phyloP scores from a whole-genome alignment of 2,113 vertebrate genomes.

The Lycocorax pyrrhopterus region DNA sequence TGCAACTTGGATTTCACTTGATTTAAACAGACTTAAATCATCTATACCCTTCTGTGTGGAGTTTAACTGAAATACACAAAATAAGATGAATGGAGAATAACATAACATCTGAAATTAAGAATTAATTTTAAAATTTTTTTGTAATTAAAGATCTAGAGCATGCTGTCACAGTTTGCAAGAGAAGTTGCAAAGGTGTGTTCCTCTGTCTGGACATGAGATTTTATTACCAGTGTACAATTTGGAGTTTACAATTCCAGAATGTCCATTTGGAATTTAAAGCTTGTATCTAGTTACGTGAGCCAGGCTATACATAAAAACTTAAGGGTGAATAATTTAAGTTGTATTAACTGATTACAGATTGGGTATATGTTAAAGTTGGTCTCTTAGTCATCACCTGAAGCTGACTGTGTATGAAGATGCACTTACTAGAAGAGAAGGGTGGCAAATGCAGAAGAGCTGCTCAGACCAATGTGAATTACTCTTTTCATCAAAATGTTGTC shows the following conservation, averaged over 20 bases:
- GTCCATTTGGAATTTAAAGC: background rate
- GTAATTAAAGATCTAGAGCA: background rate
- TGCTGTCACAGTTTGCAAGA: background rate
- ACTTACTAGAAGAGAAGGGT: background rate
- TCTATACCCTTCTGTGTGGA: background rate
- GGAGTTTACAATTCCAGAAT: background rate
- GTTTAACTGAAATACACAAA: background rate
- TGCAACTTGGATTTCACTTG: background rate
- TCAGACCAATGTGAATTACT: background rate
- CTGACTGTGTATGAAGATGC: background rate
- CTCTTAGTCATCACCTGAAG: background rate
- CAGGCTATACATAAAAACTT: background rate
- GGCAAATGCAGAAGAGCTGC: background rate
- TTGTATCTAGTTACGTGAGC: background rate
- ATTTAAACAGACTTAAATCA: background rate
- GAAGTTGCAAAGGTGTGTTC: background rate
- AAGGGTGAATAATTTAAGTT: background rate
- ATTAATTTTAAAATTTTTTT: background rate
- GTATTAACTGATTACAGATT: background rate
- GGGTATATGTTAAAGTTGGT: background rate
- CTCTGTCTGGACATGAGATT: background rate
- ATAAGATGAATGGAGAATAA: slow-evolving; percentile 9
- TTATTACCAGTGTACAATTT: background rate
- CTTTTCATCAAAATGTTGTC: background rate
- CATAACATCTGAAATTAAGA: background rate